Base-by-base conservation (phyloP, 2,113 vertebrate species). In the Pithys albifrons region DNA sequence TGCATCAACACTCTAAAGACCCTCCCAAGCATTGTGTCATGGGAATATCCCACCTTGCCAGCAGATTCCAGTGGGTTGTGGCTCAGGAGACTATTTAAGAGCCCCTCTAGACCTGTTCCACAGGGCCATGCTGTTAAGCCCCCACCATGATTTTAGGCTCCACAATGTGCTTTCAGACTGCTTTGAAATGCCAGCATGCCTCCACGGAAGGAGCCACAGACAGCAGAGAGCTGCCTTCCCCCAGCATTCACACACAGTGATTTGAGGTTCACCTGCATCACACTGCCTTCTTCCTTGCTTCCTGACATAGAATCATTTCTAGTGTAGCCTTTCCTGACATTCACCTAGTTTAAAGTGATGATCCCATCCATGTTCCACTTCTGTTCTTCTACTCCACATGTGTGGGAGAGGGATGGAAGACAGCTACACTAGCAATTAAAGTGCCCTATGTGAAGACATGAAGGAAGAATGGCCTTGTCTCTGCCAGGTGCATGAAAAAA, bases 71-170 rank as follows among this genome's bases (percentile, higher is more conserved):
- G 33, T 15, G 37, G 69, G 24, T 24, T 1, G 3, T n/a, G 25
- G 10, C 19, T 70, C 35, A 72, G 43, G 27, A 33, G 7, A 6
- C 2, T 76, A 14, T 17, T 19, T 9, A n/a, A 4, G 10, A 7
- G 11, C 57, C 7, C 19, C 9, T 33, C 5, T 46, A 9, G 10
- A 52, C 29, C 37, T 39, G 6, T 67, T 80, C 16, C n/a, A 27
- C 6, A 14, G 39, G 48, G 24, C 28, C 59, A 49, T 0, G 0
- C 2, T 9, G 0, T 35, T 19, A 20, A 69, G 4, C 5, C 2
- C 14, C 7, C 6, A 4, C 7, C 35, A 12, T 3, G 14, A 70
- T 14, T 51, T 85, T 39, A 12, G 5, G 23, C 9, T 37, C 24
- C 14, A 24, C 7, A 7, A 1, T 20, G 27, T 46, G 24, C 10